Evolutionary conservation across 1,140 invertebrate species (phyloP).

Genomic region (roundworm (Caenorhabditis elegans)): WBcel235 BX284602.5:7996501-7997000

Average conservation of each 20-base stretch:
- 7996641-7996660: conserved; percentile 67
- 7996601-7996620: conserved; percentile 77
- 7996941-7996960: conserved; percentile 32
- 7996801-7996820: conserved; percentile 44
- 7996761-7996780: conserved; percentile 62
- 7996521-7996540: conserved; percentile 75
- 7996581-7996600: conserved; percentile 85
- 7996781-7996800: conserved; percentile 66
- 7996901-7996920: conserved; percentile 12
- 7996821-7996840: conserved; percentile 30
- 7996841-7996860: conserved; percentile 36
- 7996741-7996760: conserved; percentile 63
- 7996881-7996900: conserved; percentile 35
- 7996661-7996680: conserved; percentile 65
- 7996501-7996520: conserved; percentile 43
- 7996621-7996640: conserved; percentile 75
- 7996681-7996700: conserved; percentile 57
- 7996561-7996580: conserved; percentile 82
- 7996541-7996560: conserved; percentile 80
- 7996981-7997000: conserved; percentile 6
- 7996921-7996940: conserved; percentile 36
- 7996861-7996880: neutral
- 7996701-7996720: conserved; percentile 51
- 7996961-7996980: neutral
- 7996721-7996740: conserved; percentile 39